Base-by-base conservation (phyloP, 2,113 vertebrate genomes). In the Menidia beryllina region DNA sequence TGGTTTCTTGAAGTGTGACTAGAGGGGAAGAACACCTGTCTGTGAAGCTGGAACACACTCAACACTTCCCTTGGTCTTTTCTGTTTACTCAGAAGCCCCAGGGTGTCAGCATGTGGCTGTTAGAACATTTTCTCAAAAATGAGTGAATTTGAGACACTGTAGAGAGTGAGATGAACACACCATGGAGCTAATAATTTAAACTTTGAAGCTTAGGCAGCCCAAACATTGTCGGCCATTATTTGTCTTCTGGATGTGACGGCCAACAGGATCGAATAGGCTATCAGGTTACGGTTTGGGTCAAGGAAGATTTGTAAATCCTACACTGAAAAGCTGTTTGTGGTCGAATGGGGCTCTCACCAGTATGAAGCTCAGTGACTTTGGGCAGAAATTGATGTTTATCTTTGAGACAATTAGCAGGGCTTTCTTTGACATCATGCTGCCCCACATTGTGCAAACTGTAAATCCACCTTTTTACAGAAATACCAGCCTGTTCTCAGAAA, bases 81-180 rank as follows among this genome's bases (percentile, higher is more conserved):
- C 34, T 75, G 26, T 72, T 71, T 78, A 63, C 68, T 21, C 4
- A 75, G 61, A 30, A 23, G 48, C 69, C 27, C 38, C 1, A 17
- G 25, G 69, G 74, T 83, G 68, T 86, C 54, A 26, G 57, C 79
- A 41, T 65, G 70, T 50, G 80, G 70, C 74, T 55, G 74, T 79
- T 56, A 81, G 67, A 79, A 75, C 60, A 74, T 76, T 74, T 83
- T 82, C 69, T 75, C 65, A 38, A 73, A 84, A 66, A 68, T 34
- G 53, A 69, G 68, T 51, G 58, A 81, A 77, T 69, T 47, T 73
- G 75, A 84, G 72, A 73, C 49, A 21, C n/a, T 25, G 63, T 43
- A 77, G 63, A 17, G 7, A 77, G 52, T 30, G 53, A 25, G 64
- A 61, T 75, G 38, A 72, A 81, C 54, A 75, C 60, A 50, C 66